These are phyloP conservation scores for Mormyrus proboscirostris DNA, from an alignment of 2,797 vertebrate genomes.

Conservation along the genomic window DNA sequence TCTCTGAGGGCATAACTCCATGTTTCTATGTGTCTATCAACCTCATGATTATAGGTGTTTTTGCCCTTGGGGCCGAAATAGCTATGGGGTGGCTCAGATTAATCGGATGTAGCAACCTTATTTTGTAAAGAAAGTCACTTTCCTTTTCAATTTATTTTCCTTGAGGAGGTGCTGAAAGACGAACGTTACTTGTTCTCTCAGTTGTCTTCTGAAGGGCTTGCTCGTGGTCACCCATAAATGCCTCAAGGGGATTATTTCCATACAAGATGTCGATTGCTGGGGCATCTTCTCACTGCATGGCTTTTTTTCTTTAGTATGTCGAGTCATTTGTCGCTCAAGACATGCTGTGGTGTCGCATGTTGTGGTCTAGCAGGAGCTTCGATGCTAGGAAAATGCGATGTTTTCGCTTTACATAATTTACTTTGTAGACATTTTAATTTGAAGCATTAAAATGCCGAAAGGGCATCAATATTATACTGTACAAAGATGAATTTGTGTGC, in stretches of 20 bases:
- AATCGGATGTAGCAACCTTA: background rate
- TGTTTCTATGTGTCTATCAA: background rate
- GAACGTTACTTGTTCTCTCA: background rate
- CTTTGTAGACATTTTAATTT: background rate
- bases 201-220: background rate
- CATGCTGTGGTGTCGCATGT: background rate
- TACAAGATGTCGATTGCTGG: background rate
- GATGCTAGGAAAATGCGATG: background rate
- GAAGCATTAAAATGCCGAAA: background rate
- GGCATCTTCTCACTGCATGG: background rate
- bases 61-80: background rate
- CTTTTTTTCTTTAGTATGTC: background rate
- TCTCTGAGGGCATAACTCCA: background rate
- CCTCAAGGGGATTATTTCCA: background rate
- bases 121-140: background rate
- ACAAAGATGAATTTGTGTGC: background rate
- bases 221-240: background rate
- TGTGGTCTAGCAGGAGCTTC: background rate
- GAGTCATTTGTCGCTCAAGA: background rate
- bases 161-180: background rate
- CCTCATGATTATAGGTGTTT: background rate
- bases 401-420: background rate
- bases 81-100: background rate
- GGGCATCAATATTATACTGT: background rate
- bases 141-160: background rate